Evolutionary conservation across 1,140 invertebrate genomes (phyloP), one percentile per base, ranked within the genome.

Genomic region (Tetramorium parvispinum): DNA sequence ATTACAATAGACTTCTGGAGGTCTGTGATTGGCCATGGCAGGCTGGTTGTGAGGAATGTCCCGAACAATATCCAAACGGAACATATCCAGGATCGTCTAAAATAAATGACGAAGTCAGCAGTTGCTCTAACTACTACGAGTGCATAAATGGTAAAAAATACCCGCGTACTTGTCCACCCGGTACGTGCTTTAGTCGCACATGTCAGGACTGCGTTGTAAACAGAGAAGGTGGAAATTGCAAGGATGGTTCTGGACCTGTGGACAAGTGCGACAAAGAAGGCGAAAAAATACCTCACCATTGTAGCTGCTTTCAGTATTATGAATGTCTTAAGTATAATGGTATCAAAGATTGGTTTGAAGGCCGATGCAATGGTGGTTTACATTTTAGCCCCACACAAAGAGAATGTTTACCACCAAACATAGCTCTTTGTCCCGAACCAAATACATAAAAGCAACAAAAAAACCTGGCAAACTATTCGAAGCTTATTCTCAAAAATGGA

Each of bases 1-100:
- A 81, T 24, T 89, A 68, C 13, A 88, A 89, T 24, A 55, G 49
- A 27, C 7, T 10, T 1, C 7, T 32, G 4, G 82, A 89, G 18
- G 66, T 82, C 24, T 89, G 88, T 49, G 88, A 89, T 24, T 79
- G 59, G 65, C 86, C 86, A 7, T 18, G 53, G 68, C 5, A 11
- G 0, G 78, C 85, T 18, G 68, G 68, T 53, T 87, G 85, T 24
- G 7, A 24, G 0, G 1, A 0, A 0, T 55, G 49, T 11, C 43
- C 43, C 10, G 1, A 0, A 6, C 0, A 16, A 4, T 7, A 13
- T 11, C 5, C 16, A 37, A 3, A 68, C 0, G 61, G 61, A 10
- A 11, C 21, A 1, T 63, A 32, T 46, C 75, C 55, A 5, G 5
- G 3, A 13, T n/a, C 8, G 5, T 11, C 40, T n/a, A n/a, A 1